Conservation (phyloP, 2,113 vertebrate genomes). For the Microcebus jonahi region DNA sequence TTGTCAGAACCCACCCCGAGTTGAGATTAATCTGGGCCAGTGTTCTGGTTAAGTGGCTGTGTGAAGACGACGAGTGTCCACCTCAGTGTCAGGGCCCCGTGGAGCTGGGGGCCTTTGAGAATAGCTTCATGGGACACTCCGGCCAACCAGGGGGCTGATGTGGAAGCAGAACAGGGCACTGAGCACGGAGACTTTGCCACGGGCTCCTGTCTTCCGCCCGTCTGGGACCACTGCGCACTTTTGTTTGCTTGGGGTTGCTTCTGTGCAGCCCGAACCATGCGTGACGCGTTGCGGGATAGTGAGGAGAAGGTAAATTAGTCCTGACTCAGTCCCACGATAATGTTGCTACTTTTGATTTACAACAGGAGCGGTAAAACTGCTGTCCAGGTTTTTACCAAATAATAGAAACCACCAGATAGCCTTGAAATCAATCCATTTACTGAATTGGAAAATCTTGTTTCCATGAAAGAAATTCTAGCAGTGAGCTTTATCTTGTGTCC, state of each 20-base stretch:
- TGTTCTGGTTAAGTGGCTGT: too few relatives aligned
- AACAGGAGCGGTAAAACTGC: background rate
- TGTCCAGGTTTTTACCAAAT: background rate
- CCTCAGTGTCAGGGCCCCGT: too few relatives aligned
- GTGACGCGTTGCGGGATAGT: background rate
- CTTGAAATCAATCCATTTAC: background rate
- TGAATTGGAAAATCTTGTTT: background rate
- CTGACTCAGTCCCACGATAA: too few relatives aligned
- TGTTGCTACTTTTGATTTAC: background rate
- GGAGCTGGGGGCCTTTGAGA: background rate
- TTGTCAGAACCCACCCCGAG: background rate
- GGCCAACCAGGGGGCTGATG: background rate
- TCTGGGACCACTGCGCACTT: background rate
- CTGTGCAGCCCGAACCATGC: background rate
- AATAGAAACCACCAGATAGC: background rate
- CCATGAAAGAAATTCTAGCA: background rate
- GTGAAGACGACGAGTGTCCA: too few relatives aligned
- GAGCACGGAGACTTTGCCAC: fast-evolving
- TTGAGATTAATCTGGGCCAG: too few relatives aligned
- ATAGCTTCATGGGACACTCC: fast-evolving
- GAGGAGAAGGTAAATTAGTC: background rate
- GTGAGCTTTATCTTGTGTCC: background rate
- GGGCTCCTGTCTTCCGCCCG: background rate
- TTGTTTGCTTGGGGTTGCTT: background rate
- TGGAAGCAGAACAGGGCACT: background rate